Conservation (phyloP, 2,113 vertebrate species). For the Pheucticus melanocephalus region DNA sequence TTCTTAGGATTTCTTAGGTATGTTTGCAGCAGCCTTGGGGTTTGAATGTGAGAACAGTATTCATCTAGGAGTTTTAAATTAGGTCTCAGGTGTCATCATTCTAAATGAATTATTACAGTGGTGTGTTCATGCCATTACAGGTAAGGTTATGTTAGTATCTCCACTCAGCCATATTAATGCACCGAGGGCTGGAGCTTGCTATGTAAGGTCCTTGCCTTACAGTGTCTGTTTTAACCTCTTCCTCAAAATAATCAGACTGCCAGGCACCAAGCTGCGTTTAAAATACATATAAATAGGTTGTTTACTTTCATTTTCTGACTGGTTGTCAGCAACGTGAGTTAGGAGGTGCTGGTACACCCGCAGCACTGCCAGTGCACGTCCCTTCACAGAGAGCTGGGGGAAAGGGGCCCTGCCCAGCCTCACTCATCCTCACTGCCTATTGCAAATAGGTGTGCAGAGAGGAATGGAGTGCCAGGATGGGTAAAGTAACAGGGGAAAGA, state of each 20-base stretch:
- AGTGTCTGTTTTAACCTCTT: constrained; percentile 65
- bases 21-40: constrained; percentile 80
- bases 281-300: not conserved
- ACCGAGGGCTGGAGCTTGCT: constrained; percentile 55
- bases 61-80: constrained; percentile 85
- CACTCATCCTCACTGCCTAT: rapidly evolving
- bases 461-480: not conserved
- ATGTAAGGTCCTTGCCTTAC: constrained; percentile 70
- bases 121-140: constrained; percentile 77
- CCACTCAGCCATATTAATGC: constrained; percentile 74
- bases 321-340: not conserved
- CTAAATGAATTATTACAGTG: constrained; percentile 84
- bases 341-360: rapidly evolving
- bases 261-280: not conserved
- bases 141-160: constrained; percentile 77
- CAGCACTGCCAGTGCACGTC: not conserved
- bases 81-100: constrained; percentile 85
- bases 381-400: not conserved
- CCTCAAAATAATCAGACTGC: constrained; percentile 63
- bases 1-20: constrained; percentile 81
- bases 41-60: constrained; percentile 81
- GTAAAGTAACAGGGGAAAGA: not conserved
- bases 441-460: not conserved
- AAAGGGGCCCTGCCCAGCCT: not conserved
- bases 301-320: not conserved